phyloP scores from a whole-genome alignment of 2,797 vertebrate genomes.

The Sphaeramia orbicularis region DNA sequence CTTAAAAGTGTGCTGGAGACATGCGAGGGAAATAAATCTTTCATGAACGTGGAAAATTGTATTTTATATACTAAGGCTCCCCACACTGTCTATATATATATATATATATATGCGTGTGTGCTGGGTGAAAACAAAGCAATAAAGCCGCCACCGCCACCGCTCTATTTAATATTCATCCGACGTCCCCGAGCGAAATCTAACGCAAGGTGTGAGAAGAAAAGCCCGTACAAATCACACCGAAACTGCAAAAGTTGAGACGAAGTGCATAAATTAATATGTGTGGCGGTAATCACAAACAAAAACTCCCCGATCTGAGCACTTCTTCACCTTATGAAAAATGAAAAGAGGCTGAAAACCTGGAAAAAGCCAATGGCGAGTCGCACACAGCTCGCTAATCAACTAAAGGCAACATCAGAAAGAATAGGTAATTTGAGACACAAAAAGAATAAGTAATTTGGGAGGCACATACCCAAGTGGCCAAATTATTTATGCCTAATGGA shows the following conservation, averaged over 20 bases:
- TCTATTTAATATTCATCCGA: constrained; percentile 72
- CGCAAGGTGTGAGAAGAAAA: constrained; percentile 71
- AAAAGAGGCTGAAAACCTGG: constrained; percentile 74
- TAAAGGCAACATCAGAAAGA: constrained; percentile 89
- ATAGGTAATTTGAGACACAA: constrained; percentile 89
- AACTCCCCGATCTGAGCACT: constrained; percentile 22
- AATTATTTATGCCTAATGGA: constrained; percentile 90
- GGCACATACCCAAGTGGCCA: constrained; percentile 86
- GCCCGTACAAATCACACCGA: constrained; percentile 40
- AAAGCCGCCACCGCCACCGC: constrained; percentile 34
- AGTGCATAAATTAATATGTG: constrained; percentile 67
- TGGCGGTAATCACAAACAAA: constrained; percentile 59
- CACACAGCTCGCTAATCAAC: constrained; percentile 82
- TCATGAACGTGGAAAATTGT: constrained; percentile 60
- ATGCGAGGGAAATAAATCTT: constrained; percentile 67
- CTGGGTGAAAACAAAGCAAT: constrained; percentile 71
- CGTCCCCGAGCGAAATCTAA: constrained; percentile 63
- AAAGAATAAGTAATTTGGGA: constrained; percentile 89
- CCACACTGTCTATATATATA: constrained; percentile 34
- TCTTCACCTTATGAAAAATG: constrained; percentile 60
- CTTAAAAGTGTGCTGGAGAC: constrained; percentile 54
- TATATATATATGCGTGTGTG: constrained; percentile 12
- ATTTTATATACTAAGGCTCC: constrained; percentile 32
- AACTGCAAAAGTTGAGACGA: constrained; percentile 64
- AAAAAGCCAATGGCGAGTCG: constrained; percentile 84